Base-by-base conservation (phyloP, 2,797 vertebrate species). In the Syngnathus rostellatus region DNA sequence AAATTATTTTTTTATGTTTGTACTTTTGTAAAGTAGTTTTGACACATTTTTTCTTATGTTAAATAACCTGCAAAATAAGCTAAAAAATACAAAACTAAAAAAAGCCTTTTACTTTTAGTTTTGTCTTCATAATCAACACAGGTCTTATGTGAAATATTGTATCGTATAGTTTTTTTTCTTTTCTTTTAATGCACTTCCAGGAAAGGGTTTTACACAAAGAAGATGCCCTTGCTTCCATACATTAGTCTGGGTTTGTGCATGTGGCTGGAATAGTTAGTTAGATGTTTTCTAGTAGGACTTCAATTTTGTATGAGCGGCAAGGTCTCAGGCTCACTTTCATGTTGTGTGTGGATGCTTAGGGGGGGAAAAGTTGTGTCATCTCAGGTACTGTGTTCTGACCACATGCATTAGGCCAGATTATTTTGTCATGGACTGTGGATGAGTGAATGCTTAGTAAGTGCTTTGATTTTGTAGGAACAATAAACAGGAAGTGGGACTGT, bases 51-150 rank as follows among this genome's bases (percentile, higher is more conserved):
- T 62, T 73, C 83, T 86, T 87, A 76, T 19, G 4, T 16, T 46
- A 72, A 78, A 68, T 82, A 83, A 80, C 72, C 84, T 83, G 81
- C 85, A 76, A 80, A 75, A 90, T 89, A 89, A 90, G 87, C 88
- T 89, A 86, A 77, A 83, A 72, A 77, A 73, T 12, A 43, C 41
- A 78, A 61, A 54, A 19, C 25, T 65, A 58, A 62, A 31, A 63
- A 57, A 63, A 31, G 3, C 51, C 53, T 70, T 74, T 74, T 81
- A 79, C 53, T 70, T 74, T 74, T 81, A 79, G 74, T 84, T 87
- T 76, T 70, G 66, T 76, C 73, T 83, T 67, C 71, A 70, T 79
- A 73, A 67, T 51, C 45, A 63, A 82, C 76, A 76, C 81, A 78
- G 77, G 74, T 77, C 64, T 81, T 75, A 75, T 45, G 23, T 61